phyloP scores from a whole-genome alignment of 2,888 invertebrate genomes.

The Trachelus troglodyta region DNA sequence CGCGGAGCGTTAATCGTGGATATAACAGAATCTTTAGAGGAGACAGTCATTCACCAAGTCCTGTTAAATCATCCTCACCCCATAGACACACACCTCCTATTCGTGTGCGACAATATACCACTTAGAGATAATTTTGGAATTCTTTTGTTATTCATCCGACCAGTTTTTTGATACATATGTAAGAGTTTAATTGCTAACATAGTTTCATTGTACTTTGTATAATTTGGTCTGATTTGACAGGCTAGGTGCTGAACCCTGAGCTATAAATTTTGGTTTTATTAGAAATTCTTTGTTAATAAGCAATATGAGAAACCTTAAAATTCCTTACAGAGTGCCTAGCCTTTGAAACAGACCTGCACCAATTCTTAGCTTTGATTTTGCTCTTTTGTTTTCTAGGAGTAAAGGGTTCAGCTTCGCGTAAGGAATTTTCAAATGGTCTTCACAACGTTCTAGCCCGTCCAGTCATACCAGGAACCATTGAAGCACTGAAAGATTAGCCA shows the following conservation, averaged over 20 bases:
- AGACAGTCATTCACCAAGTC: background rate
- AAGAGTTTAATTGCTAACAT: background rate
- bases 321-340: conserved; percentile 61
- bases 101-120: conserved; percentile 17
- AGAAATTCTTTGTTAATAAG: conserved; percentile 1
- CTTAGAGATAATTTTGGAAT: conserved; percentile 5
- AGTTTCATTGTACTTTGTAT: conserved; percentile 14
- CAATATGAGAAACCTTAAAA: conserved; percentile 26
- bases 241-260: conserved; percentile 46
- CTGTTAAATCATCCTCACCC: background rate
- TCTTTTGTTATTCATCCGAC: background rate
- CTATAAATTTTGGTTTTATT: background rate
- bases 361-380: conserved; percentile 23
- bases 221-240: conserved; percentile 51
- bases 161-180: background rate
- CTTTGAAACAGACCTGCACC: conserved; percentile 49
- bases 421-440: conserved; percentile 46
- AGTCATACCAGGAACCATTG: background rate
- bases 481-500: background rate
- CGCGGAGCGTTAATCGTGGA: background rate
- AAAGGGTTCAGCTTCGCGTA: conserved; percentile 61
- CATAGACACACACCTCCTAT: background rate
- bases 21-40: background rate
- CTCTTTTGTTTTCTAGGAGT: conserved; percentile 58
- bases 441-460: background rate